Base-by-base conservation (phyloP, 2,888 invertebrate genomes). In the Drosophila quinaria region DNA sequence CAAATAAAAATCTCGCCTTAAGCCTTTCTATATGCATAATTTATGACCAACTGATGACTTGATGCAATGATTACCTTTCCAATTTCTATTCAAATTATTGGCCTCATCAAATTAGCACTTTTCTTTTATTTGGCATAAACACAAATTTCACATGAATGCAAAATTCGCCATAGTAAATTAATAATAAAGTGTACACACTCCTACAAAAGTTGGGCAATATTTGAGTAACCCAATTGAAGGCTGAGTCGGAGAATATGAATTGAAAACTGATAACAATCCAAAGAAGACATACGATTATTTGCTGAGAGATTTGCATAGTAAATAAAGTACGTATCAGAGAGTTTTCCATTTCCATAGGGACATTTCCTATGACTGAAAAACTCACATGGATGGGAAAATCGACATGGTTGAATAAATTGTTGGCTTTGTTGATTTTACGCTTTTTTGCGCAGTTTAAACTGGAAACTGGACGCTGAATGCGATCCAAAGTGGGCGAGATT, bases 211-310 rank as follows among this genome's bases (percentile, higher is more conserved):
- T 62, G 50, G 56, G 41, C 64, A 68, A 86, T 83, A 50, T 83
- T 80, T 76, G 67, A 37, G 17, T 83, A 68, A 79, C 87, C 87
- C 87, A 79, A 71, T 68, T 72, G 61, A 31, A 64, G 9, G n/a
- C 17, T 33, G 19, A 41, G 9, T 35, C 47, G 31, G 22, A 41
- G 31, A 47, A 52, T 29, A 13, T 9, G 10, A 17, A 51, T 15
- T n/a, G 17, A 10, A 31, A 59, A 39, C 29, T 15, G 54, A 52
- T 64, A 55, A 31, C 41, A 42, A 42, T 37, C 13, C n/a, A 2
- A 17, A 9, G 35, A 33, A 22, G 22, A 4, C 13, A 6, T 6
- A 39, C 15, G 3, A 61, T 15, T 39, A 19, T 11, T 15, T 55
- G 33, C 6, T 15, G 37, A 35, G 8, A 22, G 13, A 3, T 46